Evolutionary conservation across 2,888 invertebrate genomes (phyloP).

Genomic region (Amblyjoppa proteus): DNA sequence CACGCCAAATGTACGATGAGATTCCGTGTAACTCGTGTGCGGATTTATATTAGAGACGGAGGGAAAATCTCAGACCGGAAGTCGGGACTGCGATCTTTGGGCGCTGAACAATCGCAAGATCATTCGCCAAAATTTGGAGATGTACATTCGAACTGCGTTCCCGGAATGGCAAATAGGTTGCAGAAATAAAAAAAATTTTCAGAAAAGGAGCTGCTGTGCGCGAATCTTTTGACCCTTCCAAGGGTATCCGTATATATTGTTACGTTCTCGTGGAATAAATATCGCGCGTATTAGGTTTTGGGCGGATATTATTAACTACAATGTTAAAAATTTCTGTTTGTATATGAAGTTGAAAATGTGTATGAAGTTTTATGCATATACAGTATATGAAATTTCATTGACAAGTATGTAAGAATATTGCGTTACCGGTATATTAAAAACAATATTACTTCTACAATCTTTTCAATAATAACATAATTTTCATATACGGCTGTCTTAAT

Average conservation of each 20-base stretch:
- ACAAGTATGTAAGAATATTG: too few species aligned
- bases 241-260: not conserved
- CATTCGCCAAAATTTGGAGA: constrained; percentile 6
- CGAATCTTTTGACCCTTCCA: not conserved
- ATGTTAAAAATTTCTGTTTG: too few species aligned
- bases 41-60: not conserved
- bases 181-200: not conserved
- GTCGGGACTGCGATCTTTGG: constrained; percentile 1
- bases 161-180: not conserved
- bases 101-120: not conserved
- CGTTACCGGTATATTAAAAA: too few species aligned
- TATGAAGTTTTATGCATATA: too few species aligned
- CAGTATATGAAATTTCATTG: too few species aligned
- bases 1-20: constrained; percentile 24
- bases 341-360: too few species aligned
- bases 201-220: not conserved
- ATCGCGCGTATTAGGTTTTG: too few species aligned
- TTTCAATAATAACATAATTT: too few species aligned
- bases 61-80: constrained; percentile 3
- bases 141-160: not conserved
- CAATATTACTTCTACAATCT: too few species aligned
- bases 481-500: too few species aligned
- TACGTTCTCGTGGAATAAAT: too few species aligned
- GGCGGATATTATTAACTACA: too few species aligned
- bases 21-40: not conserved